These are phyloP conservation scores for Brachyptera risi DNA, from an alignment of 2,888 invertebrate species.

Conservation along the genomic window DNA sequence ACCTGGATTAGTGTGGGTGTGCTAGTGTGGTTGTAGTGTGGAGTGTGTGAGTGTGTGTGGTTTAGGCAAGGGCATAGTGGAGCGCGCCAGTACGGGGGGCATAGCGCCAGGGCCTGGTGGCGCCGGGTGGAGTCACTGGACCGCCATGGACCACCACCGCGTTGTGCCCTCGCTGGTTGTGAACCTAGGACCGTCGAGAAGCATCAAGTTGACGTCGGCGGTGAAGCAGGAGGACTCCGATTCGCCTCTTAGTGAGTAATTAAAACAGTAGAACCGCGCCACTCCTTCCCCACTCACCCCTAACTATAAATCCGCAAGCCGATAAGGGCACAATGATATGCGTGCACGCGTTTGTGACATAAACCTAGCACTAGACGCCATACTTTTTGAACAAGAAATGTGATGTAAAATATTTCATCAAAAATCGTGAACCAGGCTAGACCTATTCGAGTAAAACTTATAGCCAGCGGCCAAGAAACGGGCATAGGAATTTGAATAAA, in stretches of 20 bases:
- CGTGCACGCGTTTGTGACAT: no score
- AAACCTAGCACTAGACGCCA: no score
- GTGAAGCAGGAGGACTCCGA: constrained; percentile 50
- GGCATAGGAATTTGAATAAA: no score
- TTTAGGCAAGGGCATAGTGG: not conserved
- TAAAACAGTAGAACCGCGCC: not conserved
- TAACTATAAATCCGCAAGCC: no score
- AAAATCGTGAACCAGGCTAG: no score
- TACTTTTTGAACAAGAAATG: no score
- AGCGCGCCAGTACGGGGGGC: constrained; percentile 8
- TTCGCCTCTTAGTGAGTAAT: constrained; percentile 47
- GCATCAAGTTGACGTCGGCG: constrained; percentile 48
- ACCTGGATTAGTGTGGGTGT: no score
- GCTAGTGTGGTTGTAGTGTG: no score
- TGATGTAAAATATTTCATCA: no score
- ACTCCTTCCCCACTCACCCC: not conserved
- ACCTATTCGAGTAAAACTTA: no score
- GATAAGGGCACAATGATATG: no score
- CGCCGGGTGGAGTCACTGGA: constrained; percentile 15
- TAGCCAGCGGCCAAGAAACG: no score
- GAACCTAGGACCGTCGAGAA: constrained; percentile 41
- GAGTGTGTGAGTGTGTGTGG: not conserved
- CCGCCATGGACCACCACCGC: constrained; percentile 37
- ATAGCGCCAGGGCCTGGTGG: constrained; percentile 34
- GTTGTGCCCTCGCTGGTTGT: constrained; percentile 39